phyloP scores from a whole-genome alignment of 2,797 vertebrate genomes.

The Hippopotamyrus pictus region DNA sequence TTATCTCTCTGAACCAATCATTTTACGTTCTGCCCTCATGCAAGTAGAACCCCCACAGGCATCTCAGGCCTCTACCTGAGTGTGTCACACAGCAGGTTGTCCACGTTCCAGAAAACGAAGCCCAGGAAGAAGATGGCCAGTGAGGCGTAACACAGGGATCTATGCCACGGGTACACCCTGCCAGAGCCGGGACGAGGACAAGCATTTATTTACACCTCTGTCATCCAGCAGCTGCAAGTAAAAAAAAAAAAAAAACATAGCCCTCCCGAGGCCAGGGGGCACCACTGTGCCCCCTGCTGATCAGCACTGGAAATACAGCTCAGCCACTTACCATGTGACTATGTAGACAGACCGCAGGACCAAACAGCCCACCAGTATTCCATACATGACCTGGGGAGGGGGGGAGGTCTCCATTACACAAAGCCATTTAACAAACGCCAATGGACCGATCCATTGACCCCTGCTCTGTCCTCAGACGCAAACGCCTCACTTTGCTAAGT shows the following conservation, averaged over 20 bases:
- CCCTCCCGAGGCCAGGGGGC: background rate
- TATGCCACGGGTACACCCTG: conserved; percentile 74
- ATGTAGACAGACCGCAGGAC: conserved; percentile 91
- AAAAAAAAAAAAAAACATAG: background rate
- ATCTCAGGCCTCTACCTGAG: conserved; percentile 54
- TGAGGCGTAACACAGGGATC: conserved; percentile 70
- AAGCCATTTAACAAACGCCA: background rate
- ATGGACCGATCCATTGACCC: background rate
- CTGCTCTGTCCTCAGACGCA: background rate
- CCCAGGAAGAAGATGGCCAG: conserved; percentile 70
- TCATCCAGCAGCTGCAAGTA: background rate
- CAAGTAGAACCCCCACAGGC: background rate
- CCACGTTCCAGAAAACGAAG: conserved; percentile 73
- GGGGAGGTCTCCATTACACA: background rate
- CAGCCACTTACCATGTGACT: conserved; percentile 81
- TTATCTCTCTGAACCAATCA: background rate
- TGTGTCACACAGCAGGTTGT: conserved; percentile 73
- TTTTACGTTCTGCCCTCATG: background rate
- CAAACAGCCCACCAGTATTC: conserved; percentile 78
- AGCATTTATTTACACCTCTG: background rate
- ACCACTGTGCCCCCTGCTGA: background rate
- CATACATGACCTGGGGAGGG: conserved; percentile 83
- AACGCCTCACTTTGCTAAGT: background rate
- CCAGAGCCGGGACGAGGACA: background rate
- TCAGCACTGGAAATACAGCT: background rate